A percentile compares a stretch with the other conserved stretches of the same genome.
These are phyloP conservation scores for Tridacna gigas DNA, from an alignment of 2,888 invertebrate species.

Conservation along the genomic window DNA sequence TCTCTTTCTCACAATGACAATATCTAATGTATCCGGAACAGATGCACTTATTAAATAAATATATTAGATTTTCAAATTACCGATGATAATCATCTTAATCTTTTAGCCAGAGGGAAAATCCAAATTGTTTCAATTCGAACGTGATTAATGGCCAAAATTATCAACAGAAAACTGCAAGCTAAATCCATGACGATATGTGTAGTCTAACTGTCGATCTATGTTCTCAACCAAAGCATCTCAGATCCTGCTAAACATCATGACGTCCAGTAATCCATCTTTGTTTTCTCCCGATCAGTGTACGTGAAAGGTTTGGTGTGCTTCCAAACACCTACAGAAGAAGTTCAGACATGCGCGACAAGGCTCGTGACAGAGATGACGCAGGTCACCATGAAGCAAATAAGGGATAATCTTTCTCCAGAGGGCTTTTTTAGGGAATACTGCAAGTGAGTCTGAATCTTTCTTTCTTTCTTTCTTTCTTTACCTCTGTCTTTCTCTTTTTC, in stretches of 20 bases:
- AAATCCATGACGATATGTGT: too few species aligned
- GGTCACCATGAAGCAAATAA: constrained; percentile 58
- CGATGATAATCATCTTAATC: too few species aligned
- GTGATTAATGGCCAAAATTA: too few species aligned
- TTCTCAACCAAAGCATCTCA: too few species aligned
- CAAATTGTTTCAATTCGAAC: too few species aligned
- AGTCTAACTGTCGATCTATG: too few species aligned
- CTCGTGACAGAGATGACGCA: constrained; percentile 54
- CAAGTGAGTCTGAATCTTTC: constrained; percentile 42
- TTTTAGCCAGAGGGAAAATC: too few species aligned
- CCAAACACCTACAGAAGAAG: constrained; percentile 52
- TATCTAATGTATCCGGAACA: background rate
- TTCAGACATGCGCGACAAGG: constrained; percentile 52
- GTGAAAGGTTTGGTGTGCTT: constrained; percentile 65
- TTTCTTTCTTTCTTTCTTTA: too few species aligned
- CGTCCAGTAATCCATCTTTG: background rate
- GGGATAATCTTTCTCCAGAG: constrained; percentile 44
- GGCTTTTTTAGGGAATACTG: constrained; percentile 59
- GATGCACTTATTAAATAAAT: background rate
- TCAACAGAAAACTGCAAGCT: too few species aligned
- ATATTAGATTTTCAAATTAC: too few species aligned
- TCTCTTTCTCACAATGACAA: background rate
- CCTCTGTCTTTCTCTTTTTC: too few species aligned
- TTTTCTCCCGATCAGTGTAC: constrained; percentile 47
- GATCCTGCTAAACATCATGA: too few species aligned